Base-by-base conservation (phyloP, 2,888 invertebrate genomes). In the Tortrix viridana region DNA sequence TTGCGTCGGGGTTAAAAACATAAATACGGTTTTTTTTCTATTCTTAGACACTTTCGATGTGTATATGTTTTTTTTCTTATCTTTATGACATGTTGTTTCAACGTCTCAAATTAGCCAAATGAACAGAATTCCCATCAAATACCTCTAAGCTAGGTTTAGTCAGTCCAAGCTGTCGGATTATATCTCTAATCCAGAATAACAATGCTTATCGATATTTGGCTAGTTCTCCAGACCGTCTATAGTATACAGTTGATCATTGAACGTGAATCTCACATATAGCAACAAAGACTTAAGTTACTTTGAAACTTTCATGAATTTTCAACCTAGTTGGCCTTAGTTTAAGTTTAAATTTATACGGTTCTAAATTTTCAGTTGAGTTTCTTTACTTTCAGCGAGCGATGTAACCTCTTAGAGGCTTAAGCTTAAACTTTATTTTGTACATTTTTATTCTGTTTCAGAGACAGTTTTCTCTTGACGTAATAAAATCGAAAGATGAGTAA, bases 131-230 rank as follows among this genome's bases (percentile, higher is more conserved):
- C 50, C 53, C 20, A 38, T n/a, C 20, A 20, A 32, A 50, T 37
- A 18, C 37, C 19, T 37, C 26, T 43, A 23, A 60, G 26, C 26
- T 20, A 47, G 20, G 18, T 19, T 16, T 1, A 48, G 41, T 54
- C 44, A 49, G 49, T 18, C 43, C 49, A 55, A 55, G 55, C 61
- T 49, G 55, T 55, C 49, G 18, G 61, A 43, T 61, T 61, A 55
- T 32, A 37, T 18, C 26, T 26, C 22, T 61, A 61, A 61, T 61
- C 55, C 43, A 6, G 41, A 55, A 49, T 55, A 61, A 60, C 54
- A 55, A 55, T 43, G 61, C 49, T 55, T 61, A 61, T 61, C 61
- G 43, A 20, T 61, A 49, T 55, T 41, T 61, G 61, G 49, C 32
- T 55, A 61, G 48, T 43, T 55, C 50, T n/a, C 32, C 43, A 52